A percentile compares a stretch with the other conserved stretches of the same genome.
Evolutionary conservation across 2,797 vertebrate genomes (phyloP).

Genomic region (Prionace glauca): DNA sequence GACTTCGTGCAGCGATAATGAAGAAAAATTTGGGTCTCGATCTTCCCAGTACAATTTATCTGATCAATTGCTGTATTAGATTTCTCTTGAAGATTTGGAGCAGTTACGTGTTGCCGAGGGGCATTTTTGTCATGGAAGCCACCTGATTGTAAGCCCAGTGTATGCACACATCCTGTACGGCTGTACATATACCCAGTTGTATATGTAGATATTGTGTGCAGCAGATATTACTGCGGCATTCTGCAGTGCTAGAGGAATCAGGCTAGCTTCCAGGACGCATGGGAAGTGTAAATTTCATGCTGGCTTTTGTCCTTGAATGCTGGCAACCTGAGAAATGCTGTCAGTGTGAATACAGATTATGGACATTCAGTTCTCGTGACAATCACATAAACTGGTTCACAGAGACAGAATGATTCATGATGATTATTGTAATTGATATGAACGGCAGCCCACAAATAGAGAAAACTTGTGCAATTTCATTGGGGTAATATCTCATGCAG

Average conservation of each 20-base stretch:
- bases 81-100: not conserved
- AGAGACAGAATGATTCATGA: not conserved
- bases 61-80: not conserved
- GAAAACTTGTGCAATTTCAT: not conserved
- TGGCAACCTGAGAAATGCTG: not conserved
- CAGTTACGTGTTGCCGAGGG: not conserved
- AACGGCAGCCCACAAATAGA: not conserved
- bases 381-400: not conserved
- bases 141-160: not conserved
- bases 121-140: no score
- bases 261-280: not conserved
- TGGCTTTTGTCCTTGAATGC: not conserved
- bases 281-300: not conserved
- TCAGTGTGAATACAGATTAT: not conserved
- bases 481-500: not conserved
- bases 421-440: constrained; percentile 8
- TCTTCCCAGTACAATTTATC: not conserved
- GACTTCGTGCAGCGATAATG: not conserved
- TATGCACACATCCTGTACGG: not conserved
- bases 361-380: not conserved
- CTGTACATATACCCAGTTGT: no score
- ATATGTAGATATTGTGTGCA: not conserved
- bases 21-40: no score
- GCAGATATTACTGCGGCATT: not conserved
- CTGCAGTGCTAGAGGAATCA: not conserved